phyloP scores from a whole-genome alignment of 2,113 vertebrate genomes.

The Cryptotis parvus region DNA sequence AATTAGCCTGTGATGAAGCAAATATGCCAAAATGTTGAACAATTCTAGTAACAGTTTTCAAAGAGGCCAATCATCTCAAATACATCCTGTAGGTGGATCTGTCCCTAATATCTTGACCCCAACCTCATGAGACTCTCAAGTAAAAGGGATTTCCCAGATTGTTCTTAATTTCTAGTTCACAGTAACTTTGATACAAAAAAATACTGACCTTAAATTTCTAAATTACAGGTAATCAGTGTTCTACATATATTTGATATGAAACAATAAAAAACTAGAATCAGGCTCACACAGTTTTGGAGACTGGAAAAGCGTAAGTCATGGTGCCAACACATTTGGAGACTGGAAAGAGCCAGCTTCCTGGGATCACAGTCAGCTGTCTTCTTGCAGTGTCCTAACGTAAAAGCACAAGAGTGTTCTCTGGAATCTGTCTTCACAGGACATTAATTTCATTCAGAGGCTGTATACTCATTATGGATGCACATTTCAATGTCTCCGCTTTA shows the following conservation, averaged over 20 bases:
- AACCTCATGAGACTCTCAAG: neutral
- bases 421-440: neutral
- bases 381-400: neutral
- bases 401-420: neutral
- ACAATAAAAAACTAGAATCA: neutral
- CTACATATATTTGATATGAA: neutral
- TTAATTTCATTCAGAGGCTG: neutral
- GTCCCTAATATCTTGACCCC: neutral
- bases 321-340: neutral
- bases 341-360: neutral
- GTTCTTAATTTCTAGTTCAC: neutral
- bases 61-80: neutral
- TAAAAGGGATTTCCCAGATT: neutral
- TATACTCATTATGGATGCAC: neutral
- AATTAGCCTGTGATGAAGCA: neutral
- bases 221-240: neutral
- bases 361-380: neutral
- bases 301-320: neutral
- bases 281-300: neutral
- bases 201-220: neutral
- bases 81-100: neutral
- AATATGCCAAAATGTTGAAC: neutral
- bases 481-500: neutral
- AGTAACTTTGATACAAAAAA: slow-evolving; percentile 10
- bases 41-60: neutral